Percentiles rank a stretch among this genome's conserved stretches.
These are phyloP conservation scores for Styela clava DNA, from an alignment of 23 tunicate species.

Conservation along the genomic window DNA sequence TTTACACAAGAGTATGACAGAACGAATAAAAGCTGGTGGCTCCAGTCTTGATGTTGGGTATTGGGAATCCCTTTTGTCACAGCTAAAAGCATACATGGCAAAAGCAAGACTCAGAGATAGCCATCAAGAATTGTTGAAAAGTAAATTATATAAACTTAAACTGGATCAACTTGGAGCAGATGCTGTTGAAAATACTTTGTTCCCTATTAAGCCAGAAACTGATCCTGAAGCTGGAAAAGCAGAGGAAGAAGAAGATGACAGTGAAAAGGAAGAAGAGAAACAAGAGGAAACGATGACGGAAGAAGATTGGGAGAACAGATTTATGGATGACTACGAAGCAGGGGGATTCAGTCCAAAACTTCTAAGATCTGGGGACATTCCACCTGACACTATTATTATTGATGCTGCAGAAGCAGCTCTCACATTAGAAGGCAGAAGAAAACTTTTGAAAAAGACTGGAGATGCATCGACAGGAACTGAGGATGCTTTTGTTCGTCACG, in stretches of 20 bases:
- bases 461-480: slow-evolving; percentile 70
- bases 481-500: slow-evolving; percentile 83
- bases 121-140: slow-evolving; percentile 76
- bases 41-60: slow-evolving; percentile 91
- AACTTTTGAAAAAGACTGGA: slow-evolving; percentile 67
- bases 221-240: neutral
- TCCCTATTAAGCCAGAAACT: slow-evolving; percentile 19
- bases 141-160: slow-evolving; percentile 68
- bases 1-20: slow-evolving; percentile 45
- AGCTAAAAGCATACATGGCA: slow-evolving; percentile 74
- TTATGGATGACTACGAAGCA: slow-evolving; percentile 72
- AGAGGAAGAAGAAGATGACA: slow-evolving; percentile 26
- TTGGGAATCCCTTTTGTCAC: slow-evolving; percentile 84
- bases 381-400: slow-evolving; percentile 76
- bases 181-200: slow-evolving; percentile 21
- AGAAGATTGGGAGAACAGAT: slow-evolving; percentile 58
- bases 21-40: slow-evolving; percentile 66
- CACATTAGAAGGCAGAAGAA: slow-evolving; percentile 82
- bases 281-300: slow-evolving; percentile 33
- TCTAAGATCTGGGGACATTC: slow-evolving; percentile 54
- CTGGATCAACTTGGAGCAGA: slow-evolving; percentile 76
- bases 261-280: slow-evolving; percentile 18
- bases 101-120: slow-evolving; percentile 83
- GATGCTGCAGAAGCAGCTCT: slow-evolving; percentile 76
- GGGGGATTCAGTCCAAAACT: slow-evolving; percentile 75